Conservation (phyloP, 2,113 vertebrate species). For the Genyomyrus donnyi region DNA sequence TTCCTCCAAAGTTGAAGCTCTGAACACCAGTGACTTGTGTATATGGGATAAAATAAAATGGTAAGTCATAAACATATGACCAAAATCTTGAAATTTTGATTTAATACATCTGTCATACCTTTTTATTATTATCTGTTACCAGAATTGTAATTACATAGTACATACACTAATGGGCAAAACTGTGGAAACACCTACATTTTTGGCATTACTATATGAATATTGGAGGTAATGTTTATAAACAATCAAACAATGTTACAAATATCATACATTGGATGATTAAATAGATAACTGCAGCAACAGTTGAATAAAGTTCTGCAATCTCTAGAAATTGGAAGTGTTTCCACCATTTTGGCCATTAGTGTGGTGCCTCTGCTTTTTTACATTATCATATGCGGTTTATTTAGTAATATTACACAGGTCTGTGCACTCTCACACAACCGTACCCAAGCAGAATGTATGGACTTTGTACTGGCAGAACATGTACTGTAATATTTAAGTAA, state of each 20-base stretch:
- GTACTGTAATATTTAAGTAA: neutral
- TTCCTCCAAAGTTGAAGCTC: conserved; percentile 14
- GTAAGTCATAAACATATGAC: conserved; percentile 29
- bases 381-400: neutral
- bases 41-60: conserved; percentile 49
- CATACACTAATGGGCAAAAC: neutral
- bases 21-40: conserved; percentile 50
- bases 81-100: neutral
- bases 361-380: neutral
- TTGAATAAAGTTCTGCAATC: neutral
- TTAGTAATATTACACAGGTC: neutral
- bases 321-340: neutral
- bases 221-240: neutral
- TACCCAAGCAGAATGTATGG: neutral
- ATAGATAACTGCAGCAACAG: neutral
- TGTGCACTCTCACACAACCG: neutral
- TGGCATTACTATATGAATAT: neutral
- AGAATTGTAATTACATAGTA: neutral
- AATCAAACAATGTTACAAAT: neutral
- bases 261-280: neutral
- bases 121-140: neutral
- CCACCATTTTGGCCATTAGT: neutral
- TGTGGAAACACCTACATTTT: neutral
- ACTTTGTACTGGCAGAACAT: neutral
- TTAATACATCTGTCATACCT: neutral